phyloP scores from a whole-genome alignment of 2,113 vertebrate species.

The Thymallus thymallus region DNA sequence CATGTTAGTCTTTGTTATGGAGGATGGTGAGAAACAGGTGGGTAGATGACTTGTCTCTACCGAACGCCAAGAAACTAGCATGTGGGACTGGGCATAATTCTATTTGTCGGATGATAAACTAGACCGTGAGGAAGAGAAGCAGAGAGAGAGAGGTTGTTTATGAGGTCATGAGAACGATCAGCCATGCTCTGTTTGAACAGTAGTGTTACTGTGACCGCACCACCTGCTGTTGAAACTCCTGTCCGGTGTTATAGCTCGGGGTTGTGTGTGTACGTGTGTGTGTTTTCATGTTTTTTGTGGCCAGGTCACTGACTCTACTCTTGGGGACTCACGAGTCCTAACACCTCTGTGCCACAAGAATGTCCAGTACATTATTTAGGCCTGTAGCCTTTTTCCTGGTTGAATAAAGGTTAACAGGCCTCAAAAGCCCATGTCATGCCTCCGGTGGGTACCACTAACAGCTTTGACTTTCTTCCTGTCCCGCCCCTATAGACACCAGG shows the following conservation, averaged over 20 bases:
- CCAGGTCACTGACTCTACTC: background rate
- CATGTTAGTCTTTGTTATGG: no score
- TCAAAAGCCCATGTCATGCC: no score
- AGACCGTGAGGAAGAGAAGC: background rate
- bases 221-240: background rate
- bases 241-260: background rate
- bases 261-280: background rate
- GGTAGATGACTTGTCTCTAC: background rate
- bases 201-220: background rate
- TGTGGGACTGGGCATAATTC: background rate
- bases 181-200: background rate
- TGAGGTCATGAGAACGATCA: background rate
- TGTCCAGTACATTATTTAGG: no score
- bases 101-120: no score
- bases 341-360: background rate
- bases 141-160: background rate
- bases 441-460: no score
- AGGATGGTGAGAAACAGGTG: no score
- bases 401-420: no score
- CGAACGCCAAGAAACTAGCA: background rate
- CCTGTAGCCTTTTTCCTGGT: no score
- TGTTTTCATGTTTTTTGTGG: background rate
- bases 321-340: background rate
- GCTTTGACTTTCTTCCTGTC: constrained; percentile 11
- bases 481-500: constrained; percentile 28